Evolutionary conservation across 2,888 invertebrate species (phyloP), one percentile per base, ranked within the genome.

Genomic region (Dimorphilus gyrociliatus): DNA sequence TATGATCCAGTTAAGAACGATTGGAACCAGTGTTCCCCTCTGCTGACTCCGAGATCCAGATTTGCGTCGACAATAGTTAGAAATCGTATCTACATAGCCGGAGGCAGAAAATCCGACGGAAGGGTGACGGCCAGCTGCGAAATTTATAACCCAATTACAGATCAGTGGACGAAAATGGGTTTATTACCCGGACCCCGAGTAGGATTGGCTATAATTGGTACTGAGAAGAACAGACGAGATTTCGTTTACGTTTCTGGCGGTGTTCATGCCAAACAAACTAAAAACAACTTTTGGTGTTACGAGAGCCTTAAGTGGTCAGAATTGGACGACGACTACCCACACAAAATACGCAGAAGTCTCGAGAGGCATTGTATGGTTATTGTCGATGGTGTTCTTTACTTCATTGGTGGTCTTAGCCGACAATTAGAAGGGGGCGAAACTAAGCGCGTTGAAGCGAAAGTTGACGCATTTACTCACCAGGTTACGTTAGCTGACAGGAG

Each of bases 391-490:
- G 36, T 37, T 13, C 34, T 52, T 8, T 52, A 48, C 38, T 36
- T 52, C 19, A 44, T 52, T 15, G 52, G 50, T 5, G 52, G 52
- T 14, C 49, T 44, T 28, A 44, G 49, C 29, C 37, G n/a, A n/a
- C n/a, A n/a, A n/a, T n/a, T n/a, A n/a, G n/a, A n/a, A n/a, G n/a
- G n/a, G n/a, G n/a, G n/a, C n/a, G n/a, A n/a, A n/a, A n/a, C n/a
- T n/a, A n/a, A n/a, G n/a, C n/a, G n/a, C n/a, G n/a, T n/a, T n/a
- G n/a, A n/a, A n/a, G n/a, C n/a, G n/a, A n/a, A n/a, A n/a, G n/a
- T n/a, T n/a, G n/a, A n/a, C n/a, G n/a, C n/a, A n/a, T n/a, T n/a
- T n/a, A n/a, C n/a, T n/a, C n/a, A n/a, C n/a, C n/a, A n/a, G n/a
- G n/a, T n/a, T n/a, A n/a, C n/a, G n/a, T n/a, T n/a, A n/a, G n/a